phyloP scores from a whole-genome alignment of 2,113 vertebrate species.

The Collichthys lucidus region DNA sequence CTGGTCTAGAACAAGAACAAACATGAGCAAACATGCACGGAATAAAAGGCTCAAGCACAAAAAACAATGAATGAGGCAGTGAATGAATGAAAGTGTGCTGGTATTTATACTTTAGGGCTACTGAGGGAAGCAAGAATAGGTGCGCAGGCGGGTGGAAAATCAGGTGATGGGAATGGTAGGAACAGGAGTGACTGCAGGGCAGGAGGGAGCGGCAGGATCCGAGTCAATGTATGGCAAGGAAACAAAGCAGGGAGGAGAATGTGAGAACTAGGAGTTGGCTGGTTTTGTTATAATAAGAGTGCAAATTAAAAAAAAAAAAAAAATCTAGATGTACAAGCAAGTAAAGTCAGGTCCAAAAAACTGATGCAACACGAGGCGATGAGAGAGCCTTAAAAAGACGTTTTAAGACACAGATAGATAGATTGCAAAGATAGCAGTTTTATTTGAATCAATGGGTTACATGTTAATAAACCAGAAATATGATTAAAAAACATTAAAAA shows the following conservation, averaged over 20 bases:
- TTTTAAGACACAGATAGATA: too few species aligned
- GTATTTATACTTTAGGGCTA: neutral
- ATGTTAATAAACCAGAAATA: too few species aligned
- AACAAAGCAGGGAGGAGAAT: neutral
- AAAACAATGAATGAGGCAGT: neutral
- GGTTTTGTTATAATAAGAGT: too few species aligned
- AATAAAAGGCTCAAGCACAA: neutral
- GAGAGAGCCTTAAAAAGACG: too few species aligned
- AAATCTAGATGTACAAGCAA: neutral
- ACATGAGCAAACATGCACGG: too few species aligned
- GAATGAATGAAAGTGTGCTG: neutral
- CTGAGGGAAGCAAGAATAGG: neutral
- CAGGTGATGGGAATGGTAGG: slow-evolving; percentile 2
- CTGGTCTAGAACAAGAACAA: neutral
- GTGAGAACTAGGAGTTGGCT: neutral
- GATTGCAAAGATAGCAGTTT: too few species aligned
- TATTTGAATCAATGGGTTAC: too few species aligned
- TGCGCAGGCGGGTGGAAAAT: neutral
- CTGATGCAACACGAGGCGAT: neutral
- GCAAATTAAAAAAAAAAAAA: neutral
- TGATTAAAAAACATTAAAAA: too few species aligned
- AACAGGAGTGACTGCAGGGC: slow-evolving; percentile 2
- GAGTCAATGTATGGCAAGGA: neutral
- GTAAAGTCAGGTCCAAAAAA: neutral
- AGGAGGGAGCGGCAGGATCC: neutral